Evolutionary conservation across 2,113 vertebrate genomes (phyloP).

Genomic region (Xyliphius kryptos): DNA sequence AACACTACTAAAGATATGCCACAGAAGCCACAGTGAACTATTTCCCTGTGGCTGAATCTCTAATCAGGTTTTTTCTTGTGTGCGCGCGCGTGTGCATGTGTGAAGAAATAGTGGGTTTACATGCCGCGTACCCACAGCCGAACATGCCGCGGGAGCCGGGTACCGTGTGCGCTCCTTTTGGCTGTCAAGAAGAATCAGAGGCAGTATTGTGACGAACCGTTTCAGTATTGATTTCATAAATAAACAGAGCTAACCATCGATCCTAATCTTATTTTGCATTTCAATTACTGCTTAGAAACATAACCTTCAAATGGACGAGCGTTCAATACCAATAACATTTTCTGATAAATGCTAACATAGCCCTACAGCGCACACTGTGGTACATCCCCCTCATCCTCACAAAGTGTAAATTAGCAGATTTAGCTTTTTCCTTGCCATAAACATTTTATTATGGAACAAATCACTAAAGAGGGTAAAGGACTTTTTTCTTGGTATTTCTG

Average conservation of each 20-base stretch:
- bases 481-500: background rate
- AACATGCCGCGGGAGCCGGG: constrained; percentile 5
- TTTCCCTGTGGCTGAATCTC: too few species aligned
- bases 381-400: constrained; percentile 31
- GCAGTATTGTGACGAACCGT: constrained; percentile 71
- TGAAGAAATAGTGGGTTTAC: too few species aligned
- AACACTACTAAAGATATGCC: too few species aligned
- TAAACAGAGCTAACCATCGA: constrained; percentile 94
- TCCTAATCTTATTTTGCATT: constrained; percentile 98
- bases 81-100: too few species aligned
- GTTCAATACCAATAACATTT: constrained; percentile 70
- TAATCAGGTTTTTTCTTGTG: too few species aligned
- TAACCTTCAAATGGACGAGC: constrained; percentile 76
- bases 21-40: too few species aligned
- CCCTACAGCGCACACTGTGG: constrained; percentile 43
- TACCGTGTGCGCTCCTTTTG: constrained; percentile 45
- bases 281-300: constrained; percentile 90
- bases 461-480: constrained; percentile 22
- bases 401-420: constrained; percentile 53
- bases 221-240: constrained; percentile 98
- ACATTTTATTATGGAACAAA: constrained; percentile 32
- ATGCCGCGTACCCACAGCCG: too few species aligned
- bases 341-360: constrained; percentile 65
- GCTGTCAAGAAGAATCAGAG: constrained; percentile 71
- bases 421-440: constrained; percentile 37